phyloP scores from a whole-genome alignment of 1,140 invertebrate species.

The Monochamus saltuarius region DNA sequence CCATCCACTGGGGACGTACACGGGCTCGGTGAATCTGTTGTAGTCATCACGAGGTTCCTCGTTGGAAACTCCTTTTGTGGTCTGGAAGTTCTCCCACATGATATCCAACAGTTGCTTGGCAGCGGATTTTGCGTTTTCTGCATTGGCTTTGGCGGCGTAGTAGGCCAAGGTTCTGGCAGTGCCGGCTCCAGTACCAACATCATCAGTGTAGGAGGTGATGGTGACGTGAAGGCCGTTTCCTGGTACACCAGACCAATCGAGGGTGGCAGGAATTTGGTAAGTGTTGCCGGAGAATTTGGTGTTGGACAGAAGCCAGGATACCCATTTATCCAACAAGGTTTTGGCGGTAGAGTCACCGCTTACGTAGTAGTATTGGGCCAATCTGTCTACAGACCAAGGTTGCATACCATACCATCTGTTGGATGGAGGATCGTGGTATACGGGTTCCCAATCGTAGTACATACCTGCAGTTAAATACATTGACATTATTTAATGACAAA shows the following conservation, averaged over 20 bases:
- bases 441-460: slow-evolving; percentile 22
- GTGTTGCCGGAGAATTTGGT: background rate
- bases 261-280: background rate
- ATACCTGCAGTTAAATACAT: too few species aligned
- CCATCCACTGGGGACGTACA: slow-evolving; percentile 28
- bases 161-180: slow-evolving; percentile 11
- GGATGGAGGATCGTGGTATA: slow-evolving; percentile 18
- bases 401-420: slow-evolving; percentile 24
- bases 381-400: slow-evolving; percentile 24
- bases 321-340: slow-evolving; percentile 12
- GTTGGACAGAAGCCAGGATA: background rate
- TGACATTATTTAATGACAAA: too few species aligned
- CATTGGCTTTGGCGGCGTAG: slow-evolving; percentile 12
- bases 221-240: background rate
- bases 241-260: background rate
- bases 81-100: slow-evolving; percentile 6
- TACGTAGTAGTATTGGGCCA: slow-evolving; percentile 30
- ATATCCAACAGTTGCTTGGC: slow-evolving; percentile 5
- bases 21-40: slow-evolving; percentile 23
- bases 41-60: slow-evolving; percentile 12
- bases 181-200: background rate
- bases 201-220: background rate
- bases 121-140: background rate
- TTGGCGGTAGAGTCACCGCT: background rate
- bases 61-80: background rate